A percentile compares a stretch with the other conserved stretches of the same genome.
Conservation (phyloP, 1,140 invertebrate genomes). For the Microplitis demolitor region DNA sequence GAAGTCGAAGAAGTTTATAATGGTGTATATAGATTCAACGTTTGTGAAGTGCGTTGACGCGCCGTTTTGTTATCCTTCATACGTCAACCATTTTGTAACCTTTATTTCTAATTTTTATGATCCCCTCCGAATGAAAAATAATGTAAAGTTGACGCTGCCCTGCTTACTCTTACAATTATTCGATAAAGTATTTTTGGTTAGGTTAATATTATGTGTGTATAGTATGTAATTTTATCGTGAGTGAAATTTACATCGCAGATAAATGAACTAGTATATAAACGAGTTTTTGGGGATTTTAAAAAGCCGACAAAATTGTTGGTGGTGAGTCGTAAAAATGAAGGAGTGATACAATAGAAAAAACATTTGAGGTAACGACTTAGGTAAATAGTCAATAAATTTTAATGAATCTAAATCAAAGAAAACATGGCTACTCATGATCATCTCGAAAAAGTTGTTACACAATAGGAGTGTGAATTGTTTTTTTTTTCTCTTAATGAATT, state of each 20-base stretch:
- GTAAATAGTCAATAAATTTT: background rate
- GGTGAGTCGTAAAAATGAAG: constrained; percentile 7
- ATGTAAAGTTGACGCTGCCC: constrained; percentile 54
- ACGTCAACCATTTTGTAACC: constrained; percentile 54
- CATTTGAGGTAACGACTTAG: background rate
- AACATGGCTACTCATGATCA: constrained; percentile 43
- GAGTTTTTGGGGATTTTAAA: background rate
- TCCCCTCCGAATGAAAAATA: constrained; percentile 55
- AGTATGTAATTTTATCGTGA: constrained; percentile 43
- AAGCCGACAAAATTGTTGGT: background rate
- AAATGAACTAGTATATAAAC: constrained; percentile 15
- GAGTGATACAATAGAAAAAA: constrained; percentile 10
- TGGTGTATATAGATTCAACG: too few relatives aligned
- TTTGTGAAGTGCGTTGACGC: constrained; percentile 5
- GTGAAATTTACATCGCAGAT: constrained; percentile 32
- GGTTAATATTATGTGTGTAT: constrained; percentile 40
- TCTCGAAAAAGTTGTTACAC: constrained; percentile 20
- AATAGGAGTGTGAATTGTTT: background rate
- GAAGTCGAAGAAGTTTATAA: too few relatives aligned
- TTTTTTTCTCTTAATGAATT: constrained; percentile 5
- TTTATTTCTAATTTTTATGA: constrained; percentile 49
- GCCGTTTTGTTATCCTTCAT: background rate
- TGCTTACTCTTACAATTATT: constrained; percentile 24
- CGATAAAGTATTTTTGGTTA: constrained; percentile 53
- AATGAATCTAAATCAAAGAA: constrained; percentile 26